Base-by-base conservation (phyloP, 2,888 invertebrate species). In the Morpho achilles region DNA sequence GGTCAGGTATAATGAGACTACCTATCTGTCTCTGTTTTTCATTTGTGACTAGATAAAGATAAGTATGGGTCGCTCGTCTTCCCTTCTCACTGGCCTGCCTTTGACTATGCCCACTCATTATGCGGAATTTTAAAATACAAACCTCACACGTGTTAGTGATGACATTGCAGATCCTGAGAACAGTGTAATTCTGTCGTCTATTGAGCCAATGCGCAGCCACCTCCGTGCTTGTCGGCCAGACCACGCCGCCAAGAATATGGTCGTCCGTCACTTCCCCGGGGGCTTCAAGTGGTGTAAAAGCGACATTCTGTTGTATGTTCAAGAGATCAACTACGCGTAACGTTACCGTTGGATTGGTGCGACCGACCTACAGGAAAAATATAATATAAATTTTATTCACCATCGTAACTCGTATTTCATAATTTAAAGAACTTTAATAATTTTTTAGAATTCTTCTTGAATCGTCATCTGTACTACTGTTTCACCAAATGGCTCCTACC, bases 191-290 rank as follows among this genome's bases (percentile, higher is more conserved):
- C 86, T 98, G 98, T 16, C 96, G 91, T 41, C 98, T 92, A 77
- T 98, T 98, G 62, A 96, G 89, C 95, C 97, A 97, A 43, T 95
- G 93, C 0, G 94, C 94, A 0, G 94, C 91, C 3, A 98, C 77
- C 53, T 94, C 92, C 0, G 87, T 83, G 45, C 92, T 88, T 6
- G 93, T 93, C 16, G 94, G 90, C 98, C 98, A 98, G 0, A 87
- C 88, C 0, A 97, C 94, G 4, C 92, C 92, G 53, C 92, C 94
- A 9, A 96, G 79, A 53, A 96, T 92, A 66, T 94, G 93, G 73
- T 96, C 95, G 0, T 77, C 69, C 0, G 92, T 85, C 0, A 93
- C 93, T 10, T 82, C 75, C 0, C 72, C 75, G 0, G 89, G 91
- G 0, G 93, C 92, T 0, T 93, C 89, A 1, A 74, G 71, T 0